Evolutionary conservation across 2,113 vertebrate species (phyloP), one percentile per base, ranked within the genome.

Genomic region (Gobiocypris rarus): DNA sequence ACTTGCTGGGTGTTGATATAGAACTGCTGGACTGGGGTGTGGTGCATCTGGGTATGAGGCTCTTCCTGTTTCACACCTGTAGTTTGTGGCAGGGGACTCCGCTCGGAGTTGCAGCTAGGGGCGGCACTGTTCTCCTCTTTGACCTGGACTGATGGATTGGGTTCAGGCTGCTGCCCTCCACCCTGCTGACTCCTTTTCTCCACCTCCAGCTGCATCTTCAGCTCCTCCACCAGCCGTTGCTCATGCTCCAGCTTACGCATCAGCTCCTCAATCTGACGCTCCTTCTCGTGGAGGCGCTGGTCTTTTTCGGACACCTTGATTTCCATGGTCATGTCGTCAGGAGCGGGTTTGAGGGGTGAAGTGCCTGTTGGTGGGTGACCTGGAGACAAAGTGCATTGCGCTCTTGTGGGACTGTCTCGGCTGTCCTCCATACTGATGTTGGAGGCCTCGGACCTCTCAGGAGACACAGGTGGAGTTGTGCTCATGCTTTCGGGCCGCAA

Each of bases 211-310:
- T 99, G 98, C 96, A 97, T 98, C 91, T 98, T 99, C 71, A 99
- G 92, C 80, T 95, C 96, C 90, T 99, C 98, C 89, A 99, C 97
- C 22, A 99, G 92, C 89, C 95, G 96, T 90, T 99, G 98, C 91
- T 99, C 98, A 82, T 98, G 96, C 91, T 98, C 98, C 90, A 99
- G 94, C 92, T 97, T 98, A 85, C 95, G 94, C 93, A 98, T 98
- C 41, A 99, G 91, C 91, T 99, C 98, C 75, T 97, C 96, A 3
- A 99, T 99, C 93, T 99, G 97, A 22, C 96, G 95, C 91, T 99
- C 97, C 85, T 99, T 99, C 90, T 99, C 98, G 9, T 98, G 97
- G 22, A 99, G 97, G 86, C 96, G 95, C 89, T 99, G 97, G 89
- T 98, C 98, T 89, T 98, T 97, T 0, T 96, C 94, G 0, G 92